Conservation (phyloP, 2,797 vertebrate genomes). For the Hephaestus fuliginosus region DNA sequence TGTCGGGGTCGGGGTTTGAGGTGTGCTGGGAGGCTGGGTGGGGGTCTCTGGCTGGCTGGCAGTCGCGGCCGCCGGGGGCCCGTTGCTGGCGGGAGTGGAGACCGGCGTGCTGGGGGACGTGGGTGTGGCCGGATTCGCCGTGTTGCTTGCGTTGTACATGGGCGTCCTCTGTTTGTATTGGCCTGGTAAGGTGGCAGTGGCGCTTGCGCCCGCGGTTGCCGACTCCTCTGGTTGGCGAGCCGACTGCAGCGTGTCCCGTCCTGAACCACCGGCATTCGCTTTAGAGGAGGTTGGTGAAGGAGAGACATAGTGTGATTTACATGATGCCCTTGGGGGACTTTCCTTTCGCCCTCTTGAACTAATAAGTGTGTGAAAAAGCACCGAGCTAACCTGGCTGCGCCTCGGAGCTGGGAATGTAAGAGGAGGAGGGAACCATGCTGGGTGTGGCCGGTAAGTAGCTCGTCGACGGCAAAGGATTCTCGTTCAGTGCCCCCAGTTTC, state of each 20-base stretch:
- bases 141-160: constrained; percentile 94
- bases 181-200: constrained; percentile 85
- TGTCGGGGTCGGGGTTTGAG: constrained; percentile 79
- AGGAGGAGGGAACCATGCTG: constrained; percentile 96
- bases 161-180: constrained; percentile 97
- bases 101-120: constrained; percentile 88
- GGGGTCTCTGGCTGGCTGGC: constrained; percentile 85
- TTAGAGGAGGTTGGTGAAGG: not conserved
- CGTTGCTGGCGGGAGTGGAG: constrained; percentile 86
- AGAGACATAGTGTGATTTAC: not conserved
- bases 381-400: constrained; percentile 88
- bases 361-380: not conserved
- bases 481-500: constrained; percentile 96
- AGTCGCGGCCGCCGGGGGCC: constrained; percentile 87
- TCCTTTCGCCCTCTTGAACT: not conserved
- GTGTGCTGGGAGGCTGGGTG: constrained; percentile 85
- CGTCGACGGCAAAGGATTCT: constrained; percentile 94
- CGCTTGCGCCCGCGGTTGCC: constrained; percentile 76
- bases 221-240: constrained; percentile 93
- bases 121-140: constrained; percentile 85
- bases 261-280: constrained; percentile 88
- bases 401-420: constrained; percentile 96
- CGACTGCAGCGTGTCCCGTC: constrained; percentile 91
- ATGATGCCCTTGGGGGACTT: not conserved
- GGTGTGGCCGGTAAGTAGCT: constrained; percentile 97